These are phyloP conservation scores for Kobus ellipsiprymnus DNA, from an alignment of 2,113 vertebrate species.

Conservation along the genomic window DNA sequence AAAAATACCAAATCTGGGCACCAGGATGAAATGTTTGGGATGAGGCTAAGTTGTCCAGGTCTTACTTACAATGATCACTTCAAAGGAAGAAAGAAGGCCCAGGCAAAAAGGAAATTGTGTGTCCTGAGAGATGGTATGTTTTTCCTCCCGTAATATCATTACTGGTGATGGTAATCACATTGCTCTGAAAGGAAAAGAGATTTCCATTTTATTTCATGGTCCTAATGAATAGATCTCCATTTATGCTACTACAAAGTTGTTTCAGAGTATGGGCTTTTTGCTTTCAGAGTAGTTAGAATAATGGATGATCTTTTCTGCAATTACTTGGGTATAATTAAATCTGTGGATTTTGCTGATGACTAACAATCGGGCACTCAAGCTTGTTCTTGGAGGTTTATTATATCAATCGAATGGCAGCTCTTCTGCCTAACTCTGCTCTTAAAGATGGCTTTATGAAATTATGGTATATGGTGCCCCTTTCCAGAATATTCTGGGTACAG, in stretches of 20 bases:
- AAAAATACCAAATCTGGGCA: not conserved
- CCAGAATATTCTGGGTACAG: not conserved
- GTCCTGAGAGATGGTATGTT: conserved; percentile 32
- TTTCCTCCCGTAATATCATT: conserved; percentile 60
- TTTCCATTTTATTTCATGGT: conserved; percentile 69
- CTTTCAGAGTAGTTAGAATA: conserved; percentile 68
- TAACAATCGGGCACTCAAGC: conserved; percentile 34
- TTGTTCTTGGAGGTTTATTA: conserved; percentile 61
- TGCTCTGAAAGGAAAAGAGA: conserved; percentile 60
- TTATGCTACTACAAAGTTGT: conserved; percentile 53
- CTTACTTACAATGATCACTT: not conserved
- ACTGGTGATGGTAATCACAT: conserved; percentile 58
- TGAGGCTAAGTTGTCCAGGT: not conserved
- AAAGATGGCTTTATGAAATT: conserved; percentile 26
- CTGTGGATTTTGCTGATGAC: conserved; percentile 58
- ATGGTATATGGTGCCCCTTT: not conserved
- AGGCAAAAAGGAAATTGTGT: conserved; percentile 3
- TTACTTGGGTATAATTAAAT: conserved; percentile 73
- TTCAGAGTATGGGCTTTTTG: conserved; percentile 58
- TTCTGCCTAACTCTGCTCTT: not conserved
- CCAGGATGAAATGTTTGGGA: not conserved
- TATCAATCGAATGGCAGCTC: conserved; percentile 40
- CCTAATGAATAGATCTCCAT: conserved; percentile 68
- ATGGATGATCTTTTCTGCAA: conserved; percentile 69
- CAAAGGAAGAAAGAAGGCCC: conserved; percentile 18